Conservation (phyloP, 2,888 invertebrate genomes). For the Stenurella melanura region DNA sequence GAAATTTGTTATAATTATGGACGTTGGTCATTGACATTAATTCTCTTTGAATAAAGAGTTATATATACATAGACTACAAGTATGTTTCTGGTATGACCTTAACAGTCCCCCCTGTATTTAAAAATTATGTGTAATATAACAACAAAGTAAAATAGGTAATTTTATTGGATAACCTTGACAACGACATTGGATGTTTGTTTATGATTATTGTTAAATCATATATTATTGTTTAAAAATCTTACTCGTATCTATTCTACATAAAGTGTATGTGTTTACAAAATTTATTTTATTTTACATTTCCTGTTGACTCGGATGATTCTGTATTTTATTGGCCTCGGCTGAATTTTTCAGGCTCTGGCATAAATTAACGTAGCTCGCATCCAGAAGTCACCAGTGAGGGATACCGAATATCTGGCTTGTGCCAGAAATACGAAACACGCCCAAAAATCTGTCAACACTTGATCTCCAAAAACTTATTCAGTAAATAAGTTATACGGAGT, state of each 20-base stretch:
- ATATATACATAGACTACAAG: background rate
- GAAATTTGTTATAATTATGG: background rate
- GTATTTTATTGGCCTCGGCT: slow-evolving; percentile 5
- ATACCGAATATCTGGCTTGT: background rate
- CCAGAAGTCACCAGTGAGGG: background rate
- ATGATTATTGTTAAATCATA: slow-evolving; percentile 34
- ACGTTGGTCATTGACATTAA: background rate
- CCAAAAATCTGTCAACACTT: background rate
- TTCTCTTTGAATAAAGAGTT: too few species aligned
- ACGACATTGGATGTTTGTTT: slow-evolving; percentile 40
- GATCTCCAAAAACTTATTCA: too few species aligned
- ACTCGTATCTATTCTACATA: background rate
- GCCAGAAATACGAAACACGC: background rate
- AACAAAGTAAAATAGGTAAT: slow-evolving; percentile 33
- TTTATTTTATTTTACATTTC: slow-evolving; percentile 8
- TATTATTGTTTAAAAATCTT: slow-evolving; percentile 28
- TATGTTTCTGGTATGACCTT: background rate
- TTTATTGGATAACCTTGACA: slow-evolving; percentile 42
- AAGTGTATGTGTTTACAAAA: slow-evolving; percentile 7
- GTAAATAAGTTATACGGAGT: too few species aligned
- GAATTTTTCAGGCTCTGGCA: slow-evolving; percentile 16
- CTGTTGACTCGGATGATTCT: slow-evolving; percentile 2
- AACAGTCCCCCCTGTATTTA: background rate
- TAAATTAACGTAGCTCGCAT: slow-evolving; percentile 12
- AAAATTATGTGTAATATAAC: background rate